Conservation (phyloP, 2,113 vertebrate genomes). For the Apteryx owenii region DNA sequence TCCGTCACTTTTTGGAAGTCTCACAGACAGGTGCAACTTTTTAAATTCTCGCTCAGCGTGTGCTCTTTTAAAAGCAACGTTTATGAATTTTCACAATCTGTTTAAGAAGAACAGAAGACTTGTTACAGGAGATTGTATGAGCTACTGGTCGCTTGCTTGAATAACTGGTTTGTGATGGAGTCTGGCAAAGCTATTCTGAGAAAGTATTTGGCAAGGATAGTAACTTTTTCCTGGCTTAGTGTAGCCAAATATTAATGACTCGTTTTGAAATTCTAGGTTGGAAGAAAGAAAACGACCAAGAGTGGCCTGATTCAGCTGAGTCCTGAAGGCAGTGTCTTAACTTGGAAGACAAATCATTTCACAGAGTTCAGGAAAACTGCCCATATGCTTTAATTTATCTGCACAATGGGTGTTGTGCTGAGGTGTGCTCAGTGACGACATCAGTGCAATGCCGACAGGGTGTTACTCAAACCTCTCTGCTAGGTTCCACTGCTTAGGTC, state of each 20-base stretch:
- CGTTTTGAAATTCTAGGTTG: neutral
- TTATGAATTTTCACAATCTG: neutral
- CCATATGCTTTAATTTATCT: neutral
- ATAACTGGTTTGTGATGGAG: neutral
- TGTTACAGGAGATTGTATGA: neutral
- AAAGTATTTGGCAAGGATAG: neutral
- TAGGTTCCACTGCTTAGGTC: neutral
- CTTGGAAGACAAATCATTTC: neutral
- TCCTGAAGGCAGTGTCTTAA: neutral
- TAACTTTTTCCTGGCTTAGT: neutral
- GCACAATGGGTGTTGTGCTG: neutral
- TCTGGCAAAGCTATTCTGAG: neutral
- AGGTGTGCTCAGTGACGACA: neutral
- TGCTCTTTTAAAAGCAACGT: neutral
- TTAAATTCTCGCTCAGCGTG: neutral
- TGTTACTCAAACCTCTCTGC: fast-evolving
- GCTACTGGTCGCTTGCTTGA: neutral
- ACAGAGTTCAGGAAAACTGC: neutral
- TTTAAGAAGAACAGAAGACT: neutral
- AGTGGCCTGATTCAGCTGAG: neutral
- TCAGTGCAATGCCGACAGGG: neutral
- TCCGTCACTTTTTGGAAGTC: neutral
- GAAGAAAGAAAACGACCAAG: neutral
- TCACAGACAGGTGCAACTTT: neutral
- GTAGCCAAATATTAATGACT: neutral